These are phyloP conservation scores for Spea multiplicata DNA, from an alignment of 2,113 vertebrate species.

Conservation along the genomic window DNA sequence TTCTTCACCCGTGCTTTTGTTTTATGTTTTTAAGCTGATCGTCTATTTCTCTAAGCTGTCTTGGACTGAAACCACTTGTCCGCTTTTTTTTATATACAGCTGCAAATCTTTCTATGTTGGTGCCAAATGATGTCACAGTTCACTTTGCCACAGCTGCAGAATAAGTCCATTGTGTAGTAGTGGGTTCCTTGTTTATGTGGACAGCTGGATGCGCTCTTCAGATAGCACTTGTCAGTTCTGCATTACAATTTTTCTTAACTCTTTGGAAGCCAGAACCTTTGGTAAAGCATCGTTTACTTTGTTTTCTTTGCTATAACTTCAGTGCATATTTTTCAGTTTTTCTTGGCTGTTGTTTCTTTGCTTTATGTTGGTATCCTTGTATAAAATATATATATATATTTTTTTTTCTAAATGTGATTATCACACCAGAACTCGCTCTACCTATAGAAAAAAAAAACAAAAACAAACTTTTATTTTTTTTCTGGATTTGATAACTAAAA, in stretches of 20 bases:
- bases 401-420: too few relatives aligned
- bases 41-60: neutral
- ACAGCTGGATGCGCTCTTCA: constrained; percentile 37
- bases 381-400: too few relatives aligned
- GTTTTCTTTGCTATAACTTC: too few relatives aligned
- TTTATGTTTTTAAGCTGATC: neutral
- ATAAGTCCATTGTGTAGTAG: neutral
- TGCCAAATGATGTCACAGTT: constrained; percentile 34
- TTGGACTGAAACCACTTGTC: neutral
- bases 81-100: constrained; percentile 33
- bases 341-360: too few relatives aligned
- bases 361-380: too few relatives aligned
- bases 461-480: too few relatives aligned
- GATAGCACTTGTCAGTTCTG: constrained; percentile 8
- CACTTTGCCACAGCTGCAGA: constrained; percentile 28
- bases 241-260: neutral
- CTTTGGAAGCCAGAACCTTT: neutral
- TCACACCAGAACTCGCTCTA: too few relatives aligned
- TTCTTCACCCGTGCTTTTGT: neutral
- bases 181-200: neutral
- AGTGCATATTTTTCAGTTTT: too few relatives aligned
- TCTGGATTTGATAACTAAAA: too few relatives aligned
- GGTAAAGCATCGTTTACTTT: neutral
- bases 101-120: constrained; percentile 27
- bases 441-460: too few relatives aligned